Base-by-base conservation (phyloP, 2,888 invertebrate species). In the Spicauda simplicius region DNA sequence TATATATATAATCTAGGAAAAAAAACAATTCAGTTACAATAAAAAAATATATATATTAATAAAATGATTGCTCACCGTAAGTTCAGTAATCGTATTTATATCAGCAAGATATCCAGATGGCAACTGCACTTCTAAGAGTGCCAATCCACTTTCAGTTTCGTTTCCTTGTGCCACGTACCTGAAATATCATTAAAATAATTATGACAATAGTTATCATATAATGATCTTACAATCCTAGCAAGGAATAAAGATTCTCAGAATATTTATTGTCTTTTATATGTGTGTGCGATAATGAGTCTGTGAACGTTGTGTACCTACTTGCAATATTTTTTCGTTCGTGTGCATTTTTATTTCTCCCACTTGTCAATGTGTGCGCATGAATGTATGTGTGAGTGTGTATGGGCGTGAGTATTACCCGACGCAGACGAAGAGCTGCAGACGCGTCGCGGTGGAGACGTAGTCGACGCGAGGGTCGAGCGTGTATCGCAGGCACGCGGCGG, bases 91-190 rank as follows among this genome's bases (percentile, higher is more conserved):
- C 0, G 96, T 96, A 76, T 96, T 96, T 72, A 95, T 88, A 76
- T 98, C 97, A 0, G 97, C 97, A 0, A 97, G 95, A 82, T 97
- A 99, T n/a, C 99, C 98, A 0, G 98, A 98, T 0, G 98, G 98
- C 69, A 99, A 93, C 70, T 95, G 95, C 0, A 98, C 96, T 79
- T 98, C 98, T 94, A 98, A 96, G 0, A 98, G 96, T 12, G 97
- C 97, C 96, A 98, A 96, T 73, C 98, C 98, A 70, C 97, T 97
- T 73, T 95, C 94, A 18, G 96, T 96, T 60, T 95, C 94, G 76
- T 95, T 95, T 45, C 94, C 94, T 70, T 90, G 94, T 64, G 93
- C 89, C 1, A 96, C 96, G 82, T 95, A 97, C 71, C 96, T 96
- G 78, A 76, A 74, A 76, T 19, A 53, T 8, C 2, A 50, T 18